phyloP scores from a whole-genome alignment of 2,113 vertebrate species.

The Fregata magnificens region DNA sequence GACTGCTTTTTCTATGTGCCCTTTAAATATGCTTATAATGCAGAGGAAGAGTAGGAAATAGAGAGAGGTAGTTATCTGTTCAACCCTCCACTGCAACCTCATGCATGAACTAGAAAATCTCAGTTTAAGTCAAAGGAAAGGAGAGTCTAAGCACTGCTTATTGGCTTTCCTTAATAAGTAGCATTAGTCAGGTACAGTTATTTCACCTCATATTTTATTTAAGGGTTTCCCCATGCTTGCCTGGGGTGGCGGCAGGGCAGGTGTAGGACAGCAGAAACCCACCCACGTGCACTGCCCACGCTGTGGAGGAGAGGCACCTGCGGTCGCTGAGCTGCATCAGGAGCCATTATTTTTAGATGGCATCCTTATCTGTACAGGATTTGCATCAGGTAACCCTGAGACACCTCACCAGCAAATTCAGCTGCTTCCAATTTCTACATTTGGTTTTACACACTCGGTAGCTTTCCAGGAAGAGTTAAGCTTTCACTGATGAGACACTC shows the following conservation, averaged over 20 bases:
- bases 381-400: background rate
- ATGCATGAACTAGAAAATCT: background rate
- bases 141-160: background rate
- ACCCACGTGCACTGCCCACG: background rate
- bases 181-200: background rate
- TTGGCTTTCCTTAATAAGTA: background rate
- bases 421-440: background rate
- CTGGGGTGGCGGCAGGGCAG: background rate
- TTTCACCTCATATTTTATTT: background rate
- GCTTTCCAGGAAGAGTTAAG: background rate
- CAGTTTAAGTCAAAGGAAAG: background rate
- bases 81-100: background rate
- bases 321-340: background rate
- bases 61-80: constrained; percentile 1
- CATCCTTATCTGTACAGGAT: background rate
- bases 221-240: background rate
- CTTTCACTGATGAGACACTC: background rate
- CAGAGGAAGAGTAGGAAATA: background rate
- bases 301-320: background rate
- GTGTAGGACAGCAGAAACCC: background rate
- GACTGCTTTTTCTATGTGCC: background rate
- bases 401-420: background rate
- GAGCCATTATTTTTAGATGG: background rate
- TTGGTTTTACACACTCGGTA: background rate
- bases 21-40: constrained; percentile 24